These are phyloP conservation scores for Philonicus albiceps DNA, from an alignment of 2,888 invertebrate species.

Conservation along the genomic window DNA sequence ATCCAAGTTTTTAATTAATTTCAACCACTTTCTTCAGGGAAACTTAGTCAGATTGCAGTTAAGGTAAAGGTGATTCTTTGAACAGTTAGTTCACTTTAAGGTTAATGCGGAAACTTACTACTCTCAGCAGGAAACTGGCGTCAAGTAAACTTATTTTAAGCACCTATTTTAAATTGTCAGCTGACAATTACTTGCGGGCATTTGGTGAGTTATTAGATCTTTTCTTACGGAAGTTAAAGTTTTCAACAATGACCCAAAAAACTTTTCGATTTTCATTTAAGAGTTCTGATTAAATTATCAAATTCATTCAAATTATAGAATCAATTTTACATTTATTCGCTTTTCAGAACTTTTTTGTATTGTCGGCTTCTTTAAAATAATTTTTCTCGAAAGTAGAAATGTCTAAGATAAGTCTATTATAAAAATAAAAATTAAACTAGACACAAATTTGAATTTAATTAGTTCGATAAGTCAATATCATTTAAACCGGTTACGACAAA, in stretches of 20 bases:
- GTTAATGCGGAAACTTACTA: neutral
- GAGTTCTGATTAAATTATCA: neutral
- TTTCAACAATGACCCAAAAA: neutral
- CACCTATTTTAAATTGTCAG: neutral
- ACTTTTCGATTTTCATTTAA: no score
- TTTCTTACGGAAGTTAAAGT: neutral
- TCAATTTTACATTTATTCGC: no score
- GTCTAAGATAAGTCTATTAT: no score
- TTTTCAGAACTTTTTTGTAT: no score
- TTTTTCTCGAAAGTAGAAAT: no score
- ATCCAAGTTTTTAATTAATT: neutral
- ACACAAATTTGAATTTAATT: neutral
- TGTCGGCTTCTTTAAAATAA: no score
- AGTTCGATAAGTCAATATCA: neutral
- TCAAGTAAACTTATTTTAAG: neutral
- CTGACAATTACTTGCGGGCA: neutral
- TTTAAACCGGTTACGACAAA: neutral
- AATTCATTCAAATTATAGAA: neutral
- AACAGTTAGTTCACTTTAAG: neutral
- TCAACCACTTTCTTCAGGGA: neutral
- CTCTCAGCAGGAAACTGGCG: neutral
- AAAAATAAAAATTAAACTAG: no score
- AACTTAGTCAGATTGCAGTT: neutral
- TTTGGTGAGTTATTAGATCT: neutral
- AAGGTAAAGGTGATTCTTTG: neutral